Conservation (phyloP, 1,140 invertebrate species). For the Brachionus manjavacas region DNA sequence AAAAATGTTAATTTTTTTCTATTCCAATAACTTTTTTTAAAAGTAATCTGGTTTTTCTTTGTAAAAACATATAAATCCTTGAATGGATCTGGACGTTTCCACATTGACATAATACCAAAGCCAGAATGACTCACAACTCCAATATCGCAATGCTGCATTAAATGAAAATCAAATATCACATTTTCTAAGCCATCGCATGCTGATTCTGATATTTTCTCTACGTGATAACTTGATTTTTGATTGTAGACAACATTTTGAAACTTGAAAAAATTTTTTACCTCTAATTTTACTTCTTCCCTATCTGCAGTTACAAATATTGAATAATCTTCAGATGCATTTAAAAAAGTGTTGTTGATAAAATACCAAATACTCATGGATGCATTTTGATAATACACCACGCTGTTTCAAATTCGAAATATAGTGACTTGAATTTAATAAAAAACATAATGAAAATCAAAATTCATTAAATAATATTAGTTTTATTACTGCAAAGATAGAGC, state of each 20-base stretch:
- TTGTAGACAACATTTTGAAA: not conserved
- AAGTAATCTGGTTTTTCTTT: not conserved
- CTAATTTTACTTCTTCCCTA: not conserved
- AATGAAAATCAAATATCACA: constrained; percentile 26
- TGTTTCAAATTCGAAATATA: too few species aligned
- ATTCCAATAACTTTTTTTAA: not conserved
- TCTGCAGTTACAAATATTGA: constrained; percentile 6
- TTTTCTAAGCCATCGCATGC: not conserved
- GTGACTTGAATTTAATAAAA: too few species aligned
- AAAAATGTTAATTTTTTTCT: not conserved
- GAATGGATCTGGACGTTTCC: constrained; percentile 8
- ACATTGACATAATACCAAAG: not conserved
- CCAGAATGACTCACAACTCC: constrained; percentile 3
- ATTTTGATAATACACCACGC: too few species aligned
- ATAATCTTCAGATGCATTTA: not conserved
- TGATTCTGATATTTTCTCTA: not conserved
- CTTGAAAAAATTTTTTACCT: not conserved
- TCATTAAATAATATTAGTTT: not conserved
- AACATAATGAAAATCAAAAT: too few species aligned
- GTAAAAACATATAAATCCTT: constrained; percentile 25
- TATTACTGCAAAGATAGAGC: not conserved
- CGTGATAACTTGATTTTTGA: not conserved
- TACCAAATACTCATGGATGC: not conserved
- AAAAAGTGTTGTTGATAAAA: not conserved
- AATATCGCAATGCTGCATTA: constrained; percentile 17